Base-by-base conservation (phyloP, 2,113 vertebrate species). In the Tiliqua scincoides region DNA sequence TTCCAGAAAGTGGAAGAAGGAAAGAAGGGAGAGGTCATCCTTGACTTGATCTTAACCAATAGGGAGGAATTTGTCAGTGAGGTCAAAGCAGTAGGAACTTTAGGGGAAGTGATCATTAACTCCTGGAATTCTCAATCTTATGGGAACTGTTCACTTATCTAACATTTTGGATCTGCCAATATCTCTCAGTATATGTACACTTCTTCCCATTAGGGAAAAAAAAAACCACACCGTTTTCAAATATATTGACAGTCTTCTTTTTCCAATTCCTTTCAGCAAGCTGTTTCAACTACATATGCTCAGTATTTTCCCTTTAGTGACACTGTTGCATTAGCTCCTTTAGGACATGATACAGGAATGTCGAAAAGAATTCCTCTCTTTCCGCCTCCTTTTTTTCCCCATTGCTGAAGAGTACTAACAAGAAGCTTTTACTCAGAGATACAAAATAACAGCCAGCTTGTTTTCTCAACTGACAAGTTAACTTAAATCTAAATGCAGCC, bases 341-440 rank as follows among this genome's bases (percentile, higher is more conserved):
- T 82, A 32, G 25, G 30, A 81, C 27, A 76, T 4, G 48, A 35
- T 11, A 21, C 3, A 35, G 52, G 54, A 77, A 89, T 43, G 83
- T 83, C 85, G 21, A 75, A 8, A 32, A 77, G 4, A 40, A 79
- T 0, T 27, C 15, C 0, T 4, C 76, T 79, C 40, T 43, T 43
- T 43, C 25, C 88, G 76, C 14, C 62, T 90, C 15, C 3, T 85
- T 91, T 57, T 85, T 91, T 57, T 27, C 83, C 85, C 61, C 82
- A 73, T 15, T 83, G 59, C 52, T 79, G 65, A 87, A 80, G 10
- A 15, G 23, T 48, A 81, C 52, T 8, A 87, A 87, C 52, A 0
- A 0, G 43, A 82, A 18, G 23, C 40, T 86, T 65, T 70, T 54
- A 85, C 76, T 82, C 11, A 78, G 11, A 63, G 0, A 35, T 76